Base-by-base conservation (phyloP, 1,140 invertebrate genomes). In the Pogonomyrmex barbatus region DNA sequence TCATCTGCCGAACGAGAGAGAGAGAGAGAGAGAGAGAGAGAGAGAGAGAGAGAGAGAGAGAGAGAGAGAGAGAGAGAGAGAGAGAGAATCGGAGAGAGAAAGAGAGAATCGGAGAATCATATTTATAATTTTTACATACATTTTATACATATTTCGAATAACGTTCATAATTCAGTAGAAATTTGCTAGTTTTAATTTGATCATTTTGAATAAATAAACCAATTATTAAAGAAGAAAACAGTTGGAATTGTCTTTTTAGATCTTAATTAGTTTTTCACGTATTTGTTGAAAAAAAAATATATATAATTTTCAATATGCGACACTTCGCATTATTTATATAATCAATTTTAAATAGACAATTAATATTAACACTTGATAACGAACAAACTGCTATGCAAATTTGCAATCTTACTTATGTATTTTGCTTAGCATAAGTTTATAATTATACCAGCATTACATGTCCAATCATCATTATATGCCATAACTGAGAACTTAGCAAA, bases 11-110 rank as follows among this genome's bases (percentile, higher is more conserved):
- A 75, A 79, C 1, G 63, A 52, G 79, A 45, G 52, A 65, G 62
- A 63, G 47, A 77, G 60, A 87, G 75, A 87, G 58, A 88, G n/a
- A 86, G 76, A 86, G 76, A 58, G 42, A 45, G 47, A 75, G 62
- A 70, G 62, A 73, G 62, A 36, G 24, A 24, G 24, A 24, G 24
- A 24, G 24, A 24, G 24, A 24, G 24, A 24, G 24, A 24, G 24
- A 24, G 24, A 24, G 24, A 24, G 24, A 24, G 24, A 24, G 24
- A 24, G 24, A 24, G 24, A 24, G 24, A 24, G 24, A 24, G 24
- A 24, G 24, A 24, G 24, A 24, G 24, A 24, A 0, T 0, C 0
- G 0, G 24, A 24, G 24, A 24, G 24, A 24, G 24, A 24, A 0
- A 24, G 24, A 24, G 24, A 24, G 24, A 24, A 24, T 47, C 24